phyloP scores from a whole-genome alignment of 2,113 vertebrate genomes.

The Coturnix japonica region DNA sequence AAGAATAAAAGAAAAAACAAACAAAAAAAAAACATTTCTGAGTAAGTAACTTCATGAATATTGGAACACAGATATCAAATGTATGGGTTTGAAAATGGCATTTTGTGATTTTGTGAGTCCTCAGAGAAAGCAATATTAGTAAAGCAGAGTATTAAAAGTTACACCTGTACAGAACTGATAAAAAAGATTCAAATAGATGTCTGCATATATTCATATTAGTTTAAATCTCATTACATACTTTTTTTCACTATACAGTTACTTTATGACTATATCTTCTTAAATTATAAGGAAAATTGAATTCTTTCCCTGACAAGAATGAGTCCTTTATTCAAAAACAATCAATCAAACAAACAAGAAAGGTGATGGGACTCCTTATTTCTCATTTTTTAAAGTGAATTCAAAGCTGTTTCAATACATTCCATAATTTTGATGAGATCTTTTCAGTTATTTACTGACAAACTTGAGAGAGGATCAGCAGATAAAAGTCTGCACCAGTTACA shows the following conservation, averaged over 20 bases:
- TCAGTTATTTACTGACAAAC: neutral
- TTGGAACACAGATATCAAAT: neutral
- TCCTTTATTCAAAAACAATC: neutral
- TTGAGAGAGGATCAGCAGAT: neutral
- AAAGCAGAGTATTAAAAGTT: neutral
- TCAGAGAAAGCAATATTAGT: neutral
- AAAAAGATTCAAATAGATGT: neutral
- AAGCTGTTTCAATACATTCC: neutral
- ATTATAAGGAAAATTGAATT: neutral
- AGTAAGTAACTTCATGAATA: neutral
- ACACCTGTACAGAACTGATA: neutral
- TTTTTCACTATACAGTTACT: neutral
- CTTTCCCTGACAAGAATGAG: neutral
- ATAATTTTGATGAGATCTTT: neutral
- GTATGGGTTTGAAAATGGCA: neutral
- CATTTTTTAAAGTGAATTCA: neutral
- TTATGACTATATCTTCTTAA: neutral
- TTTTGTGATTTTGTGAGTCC: neutral
- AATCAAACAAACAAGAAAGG: neutral
- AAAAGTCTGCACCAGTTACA: neutral
- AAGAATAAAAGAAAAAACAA: no score
- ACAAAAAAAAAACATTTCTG: no score
- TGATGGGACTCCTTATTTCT: neutral
- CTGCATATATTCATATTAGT: neutral
- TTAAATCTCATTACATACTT: neutral